phyloP scores from a whole-genome alignment of 2,888 invertebrate species.

The Apodemia mormo region DNA sequence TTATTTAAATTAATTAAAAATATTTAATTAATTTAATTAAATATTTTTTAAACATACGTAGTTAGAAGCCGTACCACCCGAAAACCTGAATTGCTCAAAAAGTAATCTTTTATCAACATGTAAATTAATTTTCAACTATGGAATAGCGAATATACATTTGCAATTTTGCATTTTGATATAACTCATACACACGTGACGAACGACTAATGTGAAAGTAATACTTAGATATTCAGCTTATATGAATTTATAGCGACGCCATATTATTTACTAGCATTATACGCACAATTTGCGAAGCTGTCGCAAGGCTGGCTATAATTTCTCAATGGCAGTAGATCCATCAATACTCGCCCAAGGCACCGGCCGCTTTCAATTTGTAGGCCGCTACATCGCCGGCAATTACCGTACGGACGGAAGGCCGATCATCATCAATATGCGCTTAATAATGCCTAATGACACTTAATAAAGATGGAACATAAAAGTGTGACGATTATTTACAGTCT shows the following conservation, averaged over 20 bases:
- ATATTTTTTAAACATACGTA: too few relatives aligned
- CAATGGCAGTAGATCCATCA: conserved; percentile 80
- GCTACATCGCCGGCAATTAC: conserved; percentile 77
- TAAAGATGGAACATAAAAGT: conserved; percentile 78
- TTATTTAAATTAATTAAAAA: too few relatives aligned
- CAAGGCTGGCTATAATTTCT: conserved; percentile 78
- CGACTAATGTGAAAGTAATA: conserved; percentile 40
- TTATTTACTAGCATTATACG: conserved; percentile 81
- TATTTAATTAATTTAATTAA: too few relatives aligned
- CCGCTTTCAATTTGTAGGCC: conserved; percentile 81
- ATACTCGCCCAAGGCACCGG: conserved; percentile 74
- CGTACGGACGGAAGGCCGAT: conserved; percentile 75
- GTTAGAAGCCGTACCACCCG: too few relatives aligned
- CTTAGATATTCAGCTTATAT: conserved; percentile 48
- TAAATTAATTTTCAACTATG: too few relatives aligned
- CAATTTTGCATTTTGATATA: neutral
- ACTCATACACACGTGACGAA: neutral
- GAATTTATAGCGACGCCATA: conserved; percentile 72
- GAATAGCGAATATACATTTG: neutral
- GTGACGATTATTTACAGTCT: conserved; percentile 71
- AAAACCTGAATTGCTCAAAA: too few relatives aligned
- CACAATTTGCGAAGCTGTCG: conserved; percentile 81
- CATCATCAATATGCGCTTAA: conserved; percentile 77
- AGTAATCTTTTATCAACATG: too few relatives aligned
- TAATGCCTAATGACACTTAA: conserved; percentile 81